These are phyloP conservation scores for Hirtodrosophila confusa DNA, from an alignment of 2,888 invertebrate genomes.

Conservation along the genomic window DNA sequence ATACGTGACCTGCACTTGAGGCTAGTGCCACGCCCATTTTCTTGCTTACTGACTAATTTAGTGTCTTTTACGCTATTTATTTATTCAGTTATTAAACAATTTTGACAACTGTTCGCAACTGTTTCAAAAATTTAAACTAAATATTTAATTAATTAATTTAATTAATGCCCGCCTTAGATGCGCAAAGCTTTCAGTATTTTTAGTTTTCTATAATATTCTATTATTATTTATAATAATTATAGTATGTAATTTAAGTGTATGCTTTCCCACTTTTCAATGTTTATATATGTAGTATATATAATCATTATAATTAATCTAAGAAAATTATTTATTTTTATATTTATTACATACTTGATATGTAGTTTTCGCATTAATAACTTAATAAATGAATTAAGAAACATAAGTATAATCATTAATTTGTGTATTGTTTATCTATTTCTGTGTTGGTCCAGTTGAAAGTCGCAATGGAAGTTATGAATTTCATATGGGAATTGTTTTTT, in stretches of 20 bases:
- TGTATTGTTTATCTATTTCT: constrained; percentile 22
- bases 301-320: constrained; percentile 45
- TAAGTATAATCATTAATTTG: background rate
- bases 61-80: constrained; percentile 74
- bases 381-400: constrained; percentile 23
- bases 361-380: constrained; percentile 54
- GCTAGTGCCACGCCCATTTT: constrained; percentile 48
- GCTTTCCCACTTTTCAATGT: constrained; percentile 70
- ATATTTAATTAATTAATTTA: constrained; percentile 25
- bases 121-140: constrained; percentile 40
- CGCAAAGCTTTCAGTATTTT: constrained; percentile 26
- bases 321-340: constrained; percentile 43
- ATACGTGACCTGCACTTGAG: constrained; percentile 37
- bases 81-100: constrained; percentile 26
- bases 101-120: constrained; percentile 32
- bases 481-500: constrained; percentile 15
- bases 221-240: constrained; percentile 24
- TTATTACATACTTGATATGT: constrained; percentile 72
- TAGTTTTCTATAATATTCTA: constrained; percentile 16
- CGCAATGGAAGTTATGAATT: constrained; percentile 16
- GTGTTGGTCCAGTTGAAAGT: constrained; percentile 69
- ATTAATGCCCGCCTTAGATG: constrained; percentile 29
- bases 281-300: constrained; percentile 9
- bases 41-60: constrained; percentile 72
- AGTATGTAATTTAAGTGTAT: constrained; percentile 67